Evolutionary conservation across 1,140 invertebrate species (phyloP), one percentile per base, ranked within the genome.

Genomic region (Heliconius congener): DNA sequence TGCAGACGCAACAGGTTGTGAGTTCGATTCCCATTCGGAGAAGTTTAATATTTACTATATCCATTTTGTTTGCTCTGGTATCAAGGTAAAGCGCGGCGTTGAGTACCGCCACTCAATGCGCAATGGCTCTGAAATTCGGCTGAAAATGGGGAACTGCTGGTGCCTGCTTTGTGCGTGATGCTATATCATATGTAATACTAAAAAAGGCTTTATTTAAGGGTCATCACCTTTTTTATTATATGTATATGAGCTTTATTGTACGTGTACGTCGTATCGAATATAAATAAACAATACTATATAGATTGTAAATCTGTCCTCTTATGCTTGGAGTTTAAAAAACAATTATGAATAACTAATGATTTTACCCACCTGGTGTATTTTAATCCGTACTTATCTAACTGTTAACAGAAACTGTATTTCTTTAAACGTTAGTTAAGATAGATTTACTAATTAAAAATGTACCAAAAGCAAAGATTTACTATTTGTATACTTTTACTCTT

Each of bases 311-410:
- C 70, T 79, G 77, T 79, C 74, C 72, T 76, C 60, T 60, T 50
- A 34, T 73, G 80, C 73, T 71, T 78, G 34, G 23, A 42, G 18
- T 72, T 73, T 78, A 77, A 30, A 30, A 30, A 30, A 30, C 1
- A 76, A 55, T 81, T 76, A 81, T 81, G 78, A 84, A 81, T 78
- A 73, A 78, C 77, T 74, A 77, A 80, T 77, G 78, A 19, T 39
- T 57, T 73, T 77, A 74, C 71, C 77, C 79, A 80, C 57, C 79
- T 80, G 79, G 39, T 77, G 16, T 42, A 37, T 23, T 73, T 73
- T 79, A n/a, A 37, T 71, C 66, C 46, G 16, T 73, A 78, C 42
- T 50, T 71, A 46, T 46, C 11, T 46, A 42, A 73, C 30, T 73
- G 71, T 78, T 73, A 73, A 18, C 18, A 9, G 39, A 13, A 70